Evolutionary conservation across 2,888 invertebrate species (phyloP).

Genomic region (Lepeophtheirus nordmannii): DNA sequence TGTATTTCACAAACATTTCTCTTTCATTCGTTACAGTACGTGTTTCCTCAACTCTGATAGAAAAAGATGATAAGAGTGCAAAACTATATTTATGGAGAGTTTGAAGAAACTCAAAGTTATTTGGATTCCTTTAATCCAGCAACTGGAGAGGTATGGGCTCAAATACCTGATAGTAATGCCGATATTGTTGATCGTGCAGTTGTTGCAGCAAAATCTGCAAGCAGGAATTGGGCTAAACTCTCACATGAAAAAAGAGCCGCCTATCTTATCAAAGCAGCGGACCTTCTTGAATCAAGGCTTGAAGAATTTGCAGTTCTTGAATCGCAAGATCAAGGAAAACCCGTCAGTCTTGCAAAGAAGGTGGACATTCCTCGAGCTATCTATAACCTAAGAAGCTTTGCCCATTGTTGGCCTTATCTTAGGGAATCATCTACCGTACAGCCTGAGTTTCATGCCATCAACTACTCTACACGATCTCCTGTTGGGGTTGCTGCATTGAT

Average conservation of each 20-base stretch:
- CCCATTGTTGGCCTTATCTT: constrained; percentile 32
- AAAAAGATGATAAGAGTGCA: constrained; percentile 23
- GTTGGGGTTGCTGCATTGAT: constrained; percentile 42
- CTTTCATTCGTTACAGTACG: too few species aligned
- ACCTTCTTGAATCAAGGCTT: constrained; percentile 37
- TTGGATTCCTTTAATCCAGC: constrained; percentile 38
- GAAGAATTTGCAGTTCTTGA: constrained; percentile 40
- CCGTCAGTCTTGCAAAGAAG: constrained; percentile 36
- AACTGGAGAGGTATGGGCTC: constrained; percentile 36
- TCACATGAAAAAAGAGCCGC: constrained; percentile 34
- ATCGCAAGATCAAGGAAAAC: constrained; percentile 43
- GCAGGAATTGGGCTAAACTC: constrained; percentile 38
- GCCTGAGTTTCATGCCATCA: constrained; percentile 32
- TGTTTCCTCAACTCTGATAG: background rate
- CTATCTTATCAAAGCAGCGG: constrained; percentile 37
- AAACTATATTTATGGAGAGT: constrained; percentile 38
- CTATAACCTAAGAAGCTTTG: constrained; percentile 41
- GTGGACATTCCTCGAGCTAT: constrained; percentile 42
- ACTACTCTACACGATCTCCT: constrained; percentile 38
- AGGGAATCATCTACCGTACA: constrained; percentile 28
- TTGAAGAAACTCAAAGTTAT: constrained; percentile 30
- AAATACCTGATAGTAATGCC: constrained; percentile 37
- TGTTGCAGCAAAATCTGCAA: constrained; percentile 37
- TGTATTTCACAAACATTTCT: too few species aligned
- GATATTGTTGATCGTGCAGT: constrained; percentile 33